These are phyloP conservation scores for Macquaria ambigua DNA, from an alignment of 2,113 vertebrate genomes.

Conservation along the genomic window DNA sequence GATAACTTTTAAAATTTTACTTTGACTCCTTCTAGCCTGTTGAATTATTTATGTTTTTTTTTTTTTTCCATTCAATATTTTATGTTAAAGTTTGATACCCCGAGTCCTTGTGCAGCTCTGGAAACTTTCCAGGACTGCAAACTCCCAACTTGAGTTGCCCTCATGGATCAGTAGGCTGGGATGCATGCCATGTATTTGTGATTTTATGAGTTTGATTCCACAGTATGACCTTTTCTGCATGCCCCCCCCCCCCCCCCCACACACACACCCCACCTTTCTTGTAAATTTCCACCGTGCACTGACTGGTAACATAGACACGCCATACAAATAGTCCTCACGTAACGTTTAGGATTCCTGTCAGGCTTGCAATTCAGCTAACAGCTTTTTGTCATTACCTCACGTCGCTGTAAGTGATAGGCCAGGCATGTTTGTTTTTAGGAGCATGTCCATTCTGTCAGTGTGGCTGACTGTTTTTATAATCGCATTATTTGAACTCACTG, in stretches of 20 bases:
- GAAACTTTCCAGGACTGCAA: not conserved
- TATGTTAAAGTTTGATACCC: not conserved
- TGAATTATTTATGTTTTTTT: slow-evolving; percentile 2
- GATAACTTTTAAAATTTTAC: not conserved
- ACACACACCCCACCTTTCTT: not conserved
- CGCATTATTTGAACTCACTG: not conserved
- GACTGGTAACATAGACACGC: slow-evolving; percentile 27
- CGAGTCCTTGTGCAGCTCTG: not conserved
- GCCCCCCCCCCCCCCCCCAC: not conserved
- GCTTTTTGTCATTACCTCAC: slow-evolving; percentile 38
- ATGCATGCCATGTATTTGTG: slow-evolving; percentile 59
- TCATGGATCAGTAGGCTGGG: slow-evolving; percentile 26
- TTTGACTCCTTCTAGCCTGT: slow-evolving; percentile 2
- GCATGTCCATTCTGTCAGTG: slow-evolving; percentile 21
- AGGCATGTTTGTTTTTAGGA: slow-evolving; percentile 39
- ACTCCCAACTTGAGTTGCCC: slow-evolving; percentile 2
- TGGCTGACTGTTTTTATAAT: slow-evolving; percentile 21
- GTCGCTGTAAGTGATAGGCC: slow-evolving; percentile 19
- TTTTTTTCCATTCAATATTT: slow-evolving; percentile 6
- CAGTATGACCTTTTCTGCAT: slow-evolving; percentile 65
- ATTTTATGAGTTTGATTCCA: slow-evolving; percentile 51
- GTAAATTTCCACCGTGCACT: slow-evolving; percentile 41
- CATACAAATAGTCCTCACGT: not conserved
- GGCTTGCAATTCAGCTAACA: slow-evolving; percentile 45
- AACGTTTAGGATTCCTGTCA: slow-evolving; percentile 48